Evolutionary conservation across 1,140 invertebrate species (phyloP), one percentile per base, ranked within the genome.

Genomic region (Zelostemma sp.): DNA sequence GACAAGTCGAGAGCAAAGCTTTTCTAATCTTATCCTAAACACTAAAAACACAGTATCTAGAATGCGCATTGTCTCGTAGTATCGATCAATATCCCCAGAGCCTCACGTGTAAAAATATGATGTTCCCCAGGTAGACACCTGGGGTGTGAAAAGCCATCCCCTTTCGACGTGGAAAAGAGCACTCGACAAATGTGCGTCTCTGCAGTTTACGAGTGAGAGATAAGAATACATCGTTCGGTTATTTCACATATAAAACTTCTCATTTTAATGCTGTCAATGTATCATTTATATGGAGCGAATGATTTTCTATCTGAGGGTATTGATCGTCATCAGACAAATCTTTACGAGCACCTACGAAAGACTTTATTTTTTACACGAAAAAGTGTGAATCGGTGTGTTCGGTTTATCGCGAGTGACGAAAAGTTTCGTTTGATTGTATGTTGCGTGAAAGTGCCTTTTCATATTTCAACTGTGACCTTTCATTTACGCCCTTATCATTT

Each of bases 51-150:
- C 55, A 35, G 17, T 57, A 47, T 57, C 46, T 57, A 57, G 3
- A 48, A 38, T 57, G 45, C 55, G 55, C 45, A 48, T 57, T 40
- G 31, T 57, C 47, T 35, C 46, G n/a, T 14, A 48, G 47, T 48
- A 40, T 16, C 43, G 55, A 48, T 57, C 45, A 40, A 57, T 57
- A 57, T 38, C 45, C 55, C 46, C 33, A 38, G 41, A 46, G 17
- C n/a, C 3, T 43, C 8, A 4, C 40, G 46, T 47, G 28, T 9
- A 56, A 56, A 56, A 35, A 35, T 35, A 35, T n/a, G 33, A 35
- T 9, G 33, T n/a, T 35, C 33, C 33, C 33, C 33, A 35, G 33
- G 33, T 35, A 35, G 33, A 35, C 21, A 25, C 11, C 33, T 35
- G 33, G n/a, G 33, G 33, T 35, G 33, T 35, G 8, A 35, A 35